Evolutionary conservation across 2,797 vertebrate species (phyloP).

Genomic region (Chrysolophus pictus): DNA sequence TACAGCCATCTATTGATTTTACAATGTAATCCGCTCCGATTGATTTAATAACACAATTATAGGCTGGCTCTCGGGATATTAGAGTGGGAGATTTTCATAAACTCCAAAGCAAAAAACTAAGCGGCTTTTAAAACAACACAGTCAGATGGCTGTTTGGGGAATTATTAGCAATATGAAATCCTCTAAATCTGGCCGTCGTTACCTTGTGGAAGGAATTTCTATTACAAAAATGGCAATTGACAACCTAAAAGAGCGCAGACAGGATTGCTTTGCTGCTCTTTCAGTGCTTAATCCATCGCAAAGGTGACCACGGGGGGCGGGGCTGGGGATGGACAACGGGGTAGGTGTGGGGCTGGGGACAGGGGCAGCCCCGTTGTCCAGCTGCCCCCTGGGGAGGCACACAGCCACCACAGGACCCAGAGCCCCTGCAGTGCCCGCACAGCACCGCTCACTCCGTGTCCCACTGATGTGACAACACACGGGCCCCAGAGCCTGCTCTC

Average conservation of each 20-base stretch:
- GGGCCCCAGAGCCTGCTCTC: accelerated
- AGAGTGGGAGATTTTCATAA: conserved; percentile 90
- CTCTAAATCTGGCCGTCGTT: conserved; percentile 75
- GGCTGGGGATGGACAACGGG: background rate
- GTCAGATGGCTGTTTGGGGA: conserved; percentile 75
- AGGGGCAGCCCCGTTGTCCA: background rate
- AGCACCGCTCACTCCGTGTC: background rate
- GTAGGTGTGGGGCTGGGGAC: accelerated
- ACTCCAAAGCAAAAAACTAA: conserved; percentile 85
- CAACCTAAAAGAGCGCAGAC: background rate
- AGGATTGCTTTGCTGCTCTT: conserved; percentile 29
- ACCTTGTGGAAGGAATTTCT: conserved; percentile 78
- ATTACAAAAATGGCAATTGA: conserved; percentile 66
- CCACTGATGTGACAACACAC: background rate
- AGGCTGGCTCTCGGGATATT: conserved; percentile 88
- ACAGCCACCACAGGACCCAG: accelerated
- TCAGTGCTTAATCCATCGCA: background rate
- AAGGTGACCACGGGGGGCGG: background rate
- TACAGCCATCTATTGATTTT: conserved; percentile 93
- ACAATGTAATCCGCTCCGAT: conserved; percentile 88
- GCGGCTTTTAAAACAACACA: conserved; percentile 77
- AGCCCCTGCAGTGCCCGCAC: background rate
- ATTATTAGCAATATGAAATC: conserved; percentile 76
- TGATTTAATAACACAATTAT: conserved; percentile 94
- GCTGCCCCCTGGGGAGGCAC: background rate